Evolutionary conservation across 2,888 invertebrate genomes (phyloP), one percentile per base, ranked within the genome.

Genomic region (Ophion ventricosus): DNA sequence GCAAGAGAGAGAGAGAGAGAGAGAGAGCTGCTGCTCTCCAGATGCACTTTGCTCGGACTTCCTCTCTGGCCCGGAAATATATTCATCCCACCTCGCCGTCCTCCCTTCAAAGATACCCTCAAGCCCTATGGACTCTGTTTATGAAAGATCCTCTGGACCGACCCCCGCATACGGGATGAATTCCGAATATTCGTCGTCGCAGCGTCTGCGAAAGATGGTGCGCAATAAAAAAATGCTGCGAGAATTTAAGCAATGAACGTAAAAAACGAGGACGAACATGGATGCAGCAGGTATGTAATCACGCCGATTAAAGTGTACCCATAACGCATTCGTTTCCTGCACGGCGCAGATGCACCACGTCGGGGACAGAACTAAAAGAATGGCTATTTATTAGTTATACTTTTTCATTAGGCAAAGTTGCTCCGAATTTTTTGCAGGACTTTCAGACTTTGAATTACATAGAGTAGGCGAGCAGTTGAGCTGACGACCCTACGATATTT

Each of bases 261-360:
- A 56, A 20, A 11, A 25, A 63, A 43, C 40, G 59, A 73, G 29
- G 17, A 56, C 7, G 14, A 43, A 23, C 54, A 7, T 35, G 35
- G 35, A 35, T 7, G 78, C 78, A 64, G 72, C 70, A 79, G 70
- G 64, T 79, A 63, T 43, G 29, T 40, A 66, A 20, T 66, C n/a
- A 29, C n/a, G 17, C 29, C 20, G 66, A 40, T 20, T 43, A n/a
- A 20, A 17, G 26, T 11, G 2, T 25, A 61, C 17, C 49, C 17
- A 49, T 49, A 49, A 49, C 14, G 14, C 17, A 17, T 17, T 49
- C 49, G 49, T 49, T 49, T 49, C 49, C 17, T 17, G 14, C 49
- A 49, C 0, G 4, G 14, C 2, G 14, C 49, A 49, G 49, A 49
- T 49, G 49, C 49, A 17, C 49, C 49, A 49, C 14, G 14, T 49